Conservation (phyloP, 2,797 vertebrate genomes). For the Artibeus jamaicensis region DNA sequence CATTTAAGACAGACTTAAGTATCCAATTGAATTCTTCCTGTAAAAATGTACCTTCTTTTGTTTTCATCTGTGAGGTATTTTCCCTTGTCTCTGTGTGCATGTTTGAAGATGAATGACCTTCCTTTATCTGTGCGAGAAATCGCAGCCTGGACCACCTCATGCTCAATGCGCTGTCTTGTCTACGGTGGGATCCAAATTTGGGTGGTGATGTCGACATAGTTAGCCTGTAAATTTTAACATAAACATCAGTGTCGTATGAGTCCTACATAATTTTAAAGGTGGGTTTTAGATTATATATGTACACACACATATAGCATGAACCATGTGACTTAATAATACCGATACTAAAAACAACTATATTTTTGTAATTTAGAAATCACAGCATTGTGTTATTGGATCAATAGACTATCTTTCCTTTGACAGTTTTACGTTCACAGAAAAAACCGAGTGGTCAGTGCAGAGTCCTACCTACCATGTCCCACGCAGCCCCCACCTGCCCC, state of each 20-base stretch:
- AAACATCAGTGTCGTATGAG: no score
- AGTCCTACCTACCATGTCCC: no score
- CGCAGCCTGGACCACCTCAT: not conserved
- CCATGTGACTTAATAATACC: no score
- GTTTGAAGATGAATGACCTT: not conserved
- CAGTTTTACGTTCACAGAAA: not conserved
- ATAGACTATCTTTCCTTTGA: not conserved
- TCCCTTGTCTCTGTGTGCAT: not conserved
- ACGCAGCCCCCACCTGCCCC: fast-evolving
- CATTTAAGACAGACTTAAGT: not conserved
- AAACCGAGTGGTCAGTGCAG: not conserved
- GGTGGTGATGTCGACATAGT: fast-evolving
- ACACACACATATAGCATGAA: not conserved
- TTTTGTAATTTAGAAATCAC: no score
- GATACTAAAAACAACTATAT: no score
- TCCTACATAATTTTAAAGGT: not conserved
- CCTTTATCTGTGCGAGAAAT: not conserved
- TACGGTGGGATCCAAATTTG: fast-evolving
- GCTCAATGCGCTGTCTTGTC: not conserved
- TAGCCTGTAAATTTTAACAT: not conserved
- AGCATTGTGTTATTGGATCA: not conserved
- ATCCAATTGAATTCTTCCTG: not conserved
- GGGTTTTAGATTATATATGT: not conserved
- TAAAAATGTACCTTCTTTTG: not conserved
- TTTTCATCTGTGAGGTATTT: not conserved